These are phyloP conservation scores for Crypturellus tataupa DNA, from an alignment of 2,797 vertebrate genomes.

Conservation along the genomic window DNA sequence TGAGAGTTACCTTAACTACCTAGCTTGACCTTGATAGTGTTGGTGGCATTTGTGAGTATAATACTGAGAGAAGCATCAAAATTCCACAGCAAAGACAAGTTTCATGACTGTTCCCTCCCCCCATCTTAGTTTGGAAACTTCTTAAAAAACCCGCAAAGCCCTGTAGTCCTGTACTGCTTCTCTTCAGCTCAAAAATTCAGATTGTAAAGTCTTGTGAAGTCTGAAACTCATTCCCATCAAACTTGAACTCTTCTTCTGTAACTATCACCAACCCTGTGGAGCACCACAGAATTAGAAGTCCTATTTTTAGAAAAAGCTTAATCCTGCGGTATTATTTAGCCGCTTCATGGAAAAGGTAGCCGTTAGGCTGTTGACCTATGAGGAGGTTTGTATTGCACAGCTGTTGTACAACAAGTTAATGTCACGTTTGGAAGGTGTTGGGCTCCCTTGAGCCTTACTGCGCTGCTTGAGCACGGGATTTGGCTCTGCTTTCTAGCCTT, in stretches of 20 bases:
- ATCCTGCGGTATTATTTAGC: not conserved
- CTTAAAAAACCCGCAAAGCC: not conserved
- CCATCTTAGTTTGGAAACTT: not conserved
- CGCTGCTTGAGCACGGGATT: not conserved
- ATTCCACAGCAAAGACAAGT: not conserved
- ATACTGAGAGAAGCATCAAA: not conserved
- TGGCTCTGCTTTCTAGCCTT: not conserved
- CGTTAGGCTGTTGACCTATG: not conserved
- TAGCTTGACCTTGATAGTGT: not conserved
- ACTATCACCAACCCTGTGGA: not conserved
- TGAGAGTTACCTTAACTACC: not conserved
- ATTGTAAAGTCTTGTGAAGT: accelerated
- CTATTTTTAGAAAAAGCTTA: not conserved
- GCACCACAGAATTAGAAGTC: not conserved
- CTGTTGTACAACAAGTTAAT: not conserved
- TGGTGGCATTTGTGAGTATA: not conserved
- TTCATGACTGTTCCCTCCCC: not conserved
- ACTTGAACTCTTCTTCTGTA: not conserved
- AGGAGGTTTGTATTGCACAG: not conserved
- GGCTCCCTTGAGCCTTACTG: not conserved
- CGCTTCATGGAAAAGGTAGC: not conserved
- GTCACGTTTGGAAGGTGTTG: not conserved
- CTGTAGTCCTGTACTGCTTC: not conserved
- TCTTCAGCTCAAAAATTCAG: not conserved
- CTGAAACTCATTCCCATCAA: not conserved